A percentile compares a stretch with the other conserved stretches of the same genome.
phyloP scores from a whole-genome alignment of 64 coral and sea anemone species.

The Porites lutea region DNA sequence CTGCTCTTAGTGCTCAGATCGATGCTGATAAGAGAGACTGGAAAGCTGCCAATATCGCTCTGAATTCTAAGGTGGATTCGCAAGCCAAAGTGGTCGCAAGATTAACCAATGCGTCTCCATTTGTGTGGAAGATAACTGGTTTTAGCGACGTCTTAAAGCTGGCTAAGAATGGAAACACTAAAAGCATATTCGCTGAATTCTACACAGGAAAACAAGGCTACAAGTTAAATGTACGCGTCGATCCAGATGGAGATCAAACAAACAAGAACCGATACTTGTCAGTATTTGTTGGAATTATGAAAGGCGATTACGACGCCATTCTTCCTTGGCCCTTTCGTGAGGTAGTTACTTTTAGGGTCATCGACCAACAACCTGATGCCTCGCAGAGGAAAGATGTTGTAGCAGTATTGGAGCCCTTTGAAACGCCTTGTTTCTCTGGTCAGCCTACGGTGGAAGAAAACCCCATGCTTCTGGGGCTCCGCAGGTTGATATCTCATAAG shows the following conservation, averaged over 20 bases:
- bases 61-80: neutral
- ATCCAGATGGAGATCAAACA: constrained; percentile 14
- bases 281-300: constrained; percentile 4
- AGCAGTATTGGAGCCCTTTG: neutral
- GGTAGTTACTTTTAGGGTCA: constrained; percentile 11
- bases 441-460: constrained; percentile 8
- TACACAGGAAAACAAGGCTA: constrained; percentile 36
- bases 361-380: constrained; percentile 18
- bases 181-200: neutral
- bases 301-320: constrained; percentile 35
- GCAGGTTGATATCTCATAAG: constrained; percentile 27
- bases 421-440: neutral
- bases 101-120: neutral
- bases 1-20: too few relatives aligned
- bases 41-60: neutral
- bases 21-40: too few relatives aligned
- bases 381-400: neutral
- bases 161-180: neutral
- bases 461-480: neutral
- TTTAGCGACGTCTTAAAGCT: neutral
- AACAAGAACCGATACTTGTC: constrained; percentile 13
- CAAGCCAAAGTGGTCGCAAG: neutral
- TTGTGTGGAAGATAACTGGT: neutral
- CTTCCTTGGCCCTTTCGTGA: constrained; percentile 33
- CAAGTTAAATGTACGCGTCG: constrained; percentile 14